Percentiles rank a stretch among this genome's conserved stretches.
Conservation (phyloP, 2,888 invertebrate genomes). For the Acleris laterana region DNA sequence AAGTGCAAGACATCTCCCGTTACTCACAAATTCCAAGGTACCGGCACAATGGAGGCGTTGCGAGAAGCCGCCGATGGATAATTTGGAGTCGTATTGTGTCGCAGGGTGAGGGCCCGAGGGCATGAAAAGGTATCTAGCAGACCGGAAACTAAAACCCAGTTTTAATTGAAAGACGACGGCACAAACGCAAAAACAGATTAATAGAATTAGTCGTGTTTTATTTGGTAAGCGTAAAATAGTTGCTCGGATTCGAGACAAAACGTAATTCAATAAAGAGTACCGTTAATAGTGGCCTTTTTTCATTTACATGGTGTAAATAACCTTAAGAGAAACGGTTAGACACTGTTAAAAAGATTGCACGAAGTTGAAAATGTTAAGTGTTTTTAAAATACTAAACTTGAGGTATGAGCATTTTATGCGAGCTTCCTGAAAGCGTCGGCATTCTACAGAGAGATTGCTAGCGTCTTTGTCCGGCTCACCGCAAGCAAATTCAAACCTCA, state of each 20-base stretch:
- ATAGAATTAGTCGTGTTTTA: slow-evolving; percentile 54
- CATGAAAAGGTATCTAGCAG: slow-evolving; percentile 55
- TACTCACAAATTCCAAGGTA: slow-evolving; percentile 68
- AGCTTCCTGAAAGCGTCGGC: slow-evolving; percentile 44
- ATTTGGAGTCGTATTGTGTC: slow-evolving; percentile 69
- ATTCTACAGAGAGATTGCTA: slow-evolving; percentile 50
- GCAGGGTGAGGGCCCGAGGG: slow-evolving; percentile 55
- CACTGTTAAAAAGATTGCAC: slow-evolving; percentile 8
- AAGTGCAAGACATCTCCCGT: slow-evolving; percentile 71
- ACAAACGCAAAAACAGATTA: slow-evolving; percentile 57
- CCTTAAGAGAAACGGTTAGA: slow-evolving; percentile 5
- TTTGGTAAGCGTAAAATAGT: slow-evolving; percentile 49
- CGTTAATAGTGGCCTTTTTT: slow-evolving; percentile 49
- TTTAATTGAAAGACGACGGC: slow-evolving; percentile 65
- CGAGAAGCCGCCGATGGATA: slow-evolving; percentile 63
- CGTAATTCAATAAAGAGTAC: slow-evolving; percentile 54
- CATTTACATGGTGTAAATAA: slow-evolving; percentile 30
- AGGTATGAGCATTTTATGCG: slow-evolving; percentile 36
- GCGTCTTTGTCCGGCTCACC: slow-evolving; percentile 50
- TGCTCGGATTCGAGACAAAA: slow-evolving; percentile 46
- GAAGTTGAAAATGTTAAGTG: slow-evolving; percentile 5
- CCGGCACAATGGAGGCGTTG: slow-evolving; percentile 64
- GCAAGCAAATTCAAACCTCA: slow-evolving; percentile 55
- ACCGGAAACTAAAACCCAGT: slow-evolving; percentile 60
- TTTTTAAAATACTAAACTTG: slow-evolving; percentile 2